Evolutionary conservation across 2,888 invertebrate genomes (phyloP), one percentile per base, ranked within the genome.

Genomic region (Synanthedon myopaeformis): DNA sequence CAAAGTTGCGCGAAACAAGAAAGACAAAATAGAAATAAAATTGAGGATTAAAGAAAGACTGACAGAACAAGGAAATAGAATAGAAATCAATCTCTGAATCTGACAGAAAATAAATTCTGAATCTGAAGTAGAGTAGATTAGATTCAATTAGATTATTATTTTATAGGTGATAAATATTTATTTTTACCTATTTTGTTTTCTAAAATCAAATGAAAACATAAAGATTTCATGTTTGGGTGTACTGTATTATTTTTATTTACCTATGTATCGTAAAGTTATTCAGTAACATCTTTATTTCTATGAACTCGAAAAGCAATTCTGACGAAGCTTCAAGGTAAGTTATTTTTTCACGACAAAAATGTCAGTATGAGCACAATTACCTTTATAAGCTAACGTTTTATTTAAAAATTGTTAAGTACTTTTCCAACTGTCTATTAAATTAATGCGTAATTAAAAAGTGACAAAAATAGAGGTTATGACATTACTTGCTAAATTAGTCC

Each of bases 261-360:
- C 66, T 66, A 35, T 35, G 58, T 62, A 61, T 61, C 63, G 72
- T 72, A 72, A 69, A 67, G 70, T 71, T 76, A 68, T 67, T 74
- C 73, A 74, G 69, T 68, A 67, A 72, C 63, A 78, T 69, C 68
- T 79, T 71, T 70, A 72, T 83, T 88, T 88, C 88, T 87, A 88
- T 88, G 88, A 88, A 85, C 88, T 78, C 88, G 64, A 84, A 85
- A 80, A 83, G 86, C 76, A 82, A 86, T 79, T 77, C 82, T 79
- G 88, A 83, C 86, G 88, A 86, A 86, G 88, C 88, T 88, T 87
- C 88, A 85, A 88, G 88, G 88, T 88, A 84, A 82, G 19, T 51
- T 55, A 41, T 52, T 35, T 52, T 4, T 55, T 49, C 49, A 28
- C 41, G n/a, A 23, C 35, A 35, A 35, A 1, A 35, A 35, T 35